Conservation (phyloP, 2,797 vertebrate genomes). For the Crocidura indochinensis region DNA sequence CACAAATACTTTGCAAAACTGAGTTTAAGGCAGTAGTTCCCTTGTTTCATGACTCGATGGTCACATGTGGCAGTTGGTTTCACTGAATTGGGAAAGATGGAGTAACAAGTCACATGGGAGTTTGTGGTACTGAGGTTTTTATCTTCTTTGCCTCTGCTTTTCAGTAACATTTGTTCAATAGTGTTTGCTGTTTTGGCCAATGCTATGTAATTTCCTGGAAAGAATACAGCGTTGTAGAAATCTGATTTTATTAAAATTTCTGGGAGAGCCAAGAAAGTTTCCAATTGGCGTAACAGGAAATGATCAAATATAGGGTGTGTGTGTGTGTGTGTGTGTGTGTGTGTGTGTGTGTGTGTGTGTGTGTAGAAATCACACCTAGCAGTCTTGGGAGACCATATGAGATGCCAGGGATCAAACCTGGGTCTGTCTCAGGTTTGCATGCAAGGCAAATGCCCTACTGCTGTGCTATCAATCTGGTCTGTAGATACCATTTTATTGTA, state of each 20-base stretch:
- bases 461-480: not conserved
- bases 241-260: not conserved
- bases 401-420: too few relatives aligned
- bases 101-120: slow-evolving; percentile 17
- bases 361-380: too few relatives aligned
- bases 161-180: not conserved
- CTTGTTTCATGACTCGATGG: not conserved
- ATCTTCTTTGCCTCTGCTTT: not conserved
- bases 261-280: slow-evolving; percentile 5
- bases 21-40: not conserved
- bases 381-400: too few relatives aligned
- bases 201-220: not conserved
- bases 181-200: slow-evolving; percentile 15
- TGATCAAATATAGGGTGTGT: not conserved
- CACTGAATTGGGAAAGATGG: slow-evolving; percentile 8
- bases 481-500: too few relatives aligned
- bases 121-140: not conserved
- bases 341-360: too few relatives aligned
- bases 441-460: too few relatives aligned
- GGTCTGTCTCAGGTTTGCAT: too few relatives aligned
- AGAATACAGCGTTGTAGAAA: slow-evolving; percentile 11
- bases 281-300: not conserved
- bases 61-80: slow-evolving; percentile 44
- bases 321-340: too few relatives aligned
- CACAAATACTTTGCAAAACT: slow-evolving; percentile 19